Percentiles rank a stretch among this genome's conserved stretches.
These are phyloP conservation scores for Peromyscus leucopus DNA, from an alignment of 2,113 vertebrate species.

Conservation along the genomic window DNA sequence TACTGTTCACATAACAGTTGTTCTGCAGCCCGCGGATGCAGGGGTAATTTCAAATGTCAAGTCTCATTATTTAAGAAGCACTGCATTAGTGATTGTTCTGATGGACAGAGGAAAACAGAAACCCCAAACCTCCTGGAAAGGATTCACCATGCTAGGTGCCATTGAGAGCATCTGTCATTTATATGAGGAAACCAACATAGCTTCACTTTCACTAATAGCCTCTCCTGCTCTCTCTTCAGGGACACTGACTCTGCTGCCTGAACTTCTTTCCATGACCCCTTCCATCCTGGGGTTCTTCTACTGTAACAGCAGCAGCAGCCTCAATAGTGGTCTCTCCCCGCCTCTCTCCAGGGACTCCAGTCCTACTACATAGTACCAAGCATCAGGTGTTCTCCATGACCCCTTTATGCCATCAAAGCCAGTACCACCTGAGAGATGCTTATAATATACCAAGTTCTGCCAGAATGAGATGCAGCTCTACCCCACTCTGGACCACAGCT, in stretches of 20 bases:
- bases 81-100: neutral
- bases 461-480: neutral
- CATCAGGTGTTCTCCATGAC: neutral
- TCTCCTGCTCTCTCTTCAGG: neutral
- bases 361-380: neutral
- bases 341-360: neutral
- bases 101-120: neutral
- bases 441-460: neutral
- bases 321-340: no score
- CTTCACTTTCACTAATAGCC: no score
- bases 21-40: neutral
- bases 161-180: neutral
- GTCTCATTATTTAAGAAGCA: neutral
- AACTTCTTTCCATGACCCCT: neutral
- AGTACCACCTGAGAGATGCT: neutral
- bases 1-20: neutral
- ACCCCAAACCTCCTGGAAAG: neutral
- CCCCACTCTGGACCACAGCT: neutral
- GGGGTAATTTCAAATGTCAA: neutral
- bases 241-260: neutral
- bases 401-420: neutral
- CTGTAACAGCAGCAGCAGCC: no score
- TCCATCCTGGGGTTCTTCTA: neutral
- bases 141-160: neutral
- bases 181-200: neutral